A percentile compares a stretch with the other conserved stretches of the same genome.
Evolutionary conservation across 2,888 invertebrate species (phyloP).

Genomic region (Diarsia rubi): DNA sequence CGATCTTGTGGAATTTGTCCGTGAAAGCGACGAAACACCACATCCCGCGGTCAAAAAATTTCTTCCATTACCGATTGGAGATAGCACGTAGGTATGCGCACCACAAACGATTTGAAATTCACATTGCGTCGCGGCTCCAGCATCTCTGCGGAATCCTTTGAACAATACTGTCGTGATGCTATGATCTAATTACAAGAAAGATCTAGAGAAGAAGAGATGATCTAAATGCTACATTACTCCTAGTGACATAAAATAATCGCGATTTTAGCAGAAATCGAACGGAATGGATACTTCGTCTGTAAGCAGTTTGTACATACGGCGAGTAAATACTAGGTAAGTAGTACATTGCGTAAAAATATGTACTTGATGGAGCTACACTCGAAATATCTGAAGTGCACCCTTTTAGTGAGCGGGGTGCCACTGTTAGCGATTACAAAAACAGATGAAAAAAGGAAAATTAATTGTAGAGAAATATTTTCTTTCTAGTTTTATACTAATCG

Average conservation of each 20-base stretch:
- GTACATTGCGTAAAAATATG: conserved; percentile 46
- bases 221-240: not conserved
- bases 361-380: conserved; percentile 51
- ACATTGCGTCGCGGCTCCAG: too few relatives aligned
- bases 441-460: too few relatives aligned
- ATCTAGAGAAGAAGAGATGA: conserved; percentile 1
- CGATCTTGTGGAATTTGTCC: too few relatives aligned
- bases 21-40: too few relatives aligned
- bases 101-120: too few relatives aligned
- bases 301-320: conserved; percentile 24
- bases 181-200: too few relatives aligned
- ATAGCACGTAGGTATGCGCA: too few relatives aligned
- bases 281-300: conserved; percentile 13
- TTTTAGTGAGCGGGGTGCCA: conserved; percentile 52
- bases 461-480: too few relatives aligned
- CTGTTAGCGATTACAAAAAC: conserved; percentile 14
- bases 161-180: not conserved
- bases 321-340: conserved; percentile 31
- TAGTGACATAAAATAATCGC: conserved; percentile 32
- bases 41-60: too few relatives aligned
- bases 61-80: too few relatives aligned
- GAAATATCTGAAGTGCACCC: conserved; percentile 65
- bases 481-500: too few relatives aligned
- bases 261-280: conserved; percentile 20
- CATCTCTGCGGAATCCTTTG: not conserved